Percentiles rank a stretch among this genome's conserved stretches.
Evolutionary conservation across 1,140 invertebrate species (phyloP).

Genomic region (Heterodera carotae): DNA sequence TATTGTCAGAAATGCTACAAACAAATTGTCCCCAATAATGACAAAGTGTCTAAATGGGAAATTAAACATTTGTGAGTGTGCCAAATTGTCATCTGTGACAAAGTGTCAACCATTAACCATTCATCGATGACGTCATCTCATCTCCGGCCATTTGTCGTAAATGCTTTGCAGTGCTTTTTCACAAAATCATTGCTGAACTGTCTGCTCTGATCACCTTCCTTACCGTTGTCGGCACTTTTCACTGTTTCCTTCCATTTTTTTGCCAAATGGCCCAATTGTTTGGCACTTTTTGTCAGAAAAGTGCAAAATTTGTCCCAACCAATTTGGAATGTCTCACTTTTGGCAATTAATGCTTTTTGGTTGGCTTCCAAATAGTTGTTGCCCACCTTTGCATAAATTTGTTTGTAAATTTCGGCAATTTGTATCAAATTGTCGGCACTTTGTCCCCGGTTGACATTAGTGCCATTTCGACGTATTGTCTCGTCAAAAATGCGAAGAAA

Average conservation of each 20-base stretch:
- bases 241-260: background rate
- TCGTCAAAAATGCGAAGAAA: background rate
- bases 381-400: background rate
- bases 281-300: background rate
- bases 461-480: background rate
- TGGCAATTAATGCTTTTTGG: background rate
- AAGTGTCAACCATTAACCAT: no score
- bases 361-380: background rate
- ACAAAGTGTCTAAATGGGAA: no score
- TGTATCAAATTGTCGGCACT: background rate
- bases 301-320: background rate
- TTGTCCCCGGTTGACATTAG: background rate
- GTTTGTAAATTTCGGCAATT: background rate
- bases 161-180: background rate
- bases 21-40: no score
- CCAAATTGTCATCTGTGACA: no score
- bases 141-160: no score
- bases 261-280: background rate
- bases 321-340: background rate
- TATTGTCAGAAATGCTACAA: no score
- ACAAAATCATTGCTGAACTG: background rate
- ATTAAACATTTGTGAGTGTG: no score
- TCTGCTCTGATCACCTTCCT: background rate
- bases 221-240: background rate
- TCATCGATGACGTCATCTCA: no score